phyloP scores from a whole-genome alignment of 2,113 vertebrate genomes.

The Agelaius phoeniceus region DNA sequence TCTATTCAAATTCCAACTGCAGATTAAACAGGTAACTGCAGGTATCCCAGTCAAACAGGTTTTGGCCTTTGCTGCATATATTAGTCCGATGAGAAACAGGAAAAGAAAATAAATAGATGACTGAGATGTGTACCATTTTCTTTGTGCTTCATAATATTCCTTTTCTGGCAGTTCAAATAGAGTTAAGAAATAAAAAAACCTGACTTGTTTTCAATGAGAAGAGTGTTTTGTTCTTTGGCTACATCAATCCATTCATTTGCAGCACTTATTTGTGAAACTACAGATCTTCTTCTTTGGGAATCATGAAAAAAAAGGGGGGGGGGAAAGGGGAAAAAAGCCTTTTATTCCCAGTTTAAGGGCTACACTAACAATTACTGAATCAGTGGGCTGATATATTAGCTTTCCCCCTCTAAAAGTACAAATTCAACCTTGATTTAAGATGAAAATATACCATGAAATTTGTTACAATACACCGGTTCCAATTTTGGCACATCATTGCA shows the following conservation, averaged over 20 bases:
- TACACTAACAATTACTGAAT: neutral
- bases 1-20: neutral
- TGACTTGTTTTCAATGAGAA: neutral
- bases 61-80: neutral
- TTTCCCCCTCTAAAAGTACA: neutral
- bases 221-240: neutral
- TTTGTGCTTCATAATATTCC: neutral
- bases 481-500: neutral
- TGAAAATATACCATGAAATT: neutral
- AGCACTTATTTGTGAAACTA: neutral
- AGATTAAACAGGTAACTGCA: neutral
- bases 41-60: neutral
- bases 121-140: neutral
- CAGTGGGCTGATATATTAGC: neutral
- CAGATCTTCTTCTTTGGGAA: neutral
- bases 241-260: neutral
- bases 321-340: neutral
- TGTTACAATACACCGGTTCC: neutral
- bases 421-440: neutral
- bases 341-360: neutral
- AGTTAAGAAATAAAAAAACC: neutral
- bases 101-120: constrained; percentile 59
- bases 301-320: neutral
- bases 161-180: neutral
- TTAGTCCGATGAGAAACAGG: constrained; percentile 55